A percentile compares a stretch with the other conserved stretches of the same genome.
Evolutionary conservation across 2,888 invertebrate genomes (phyloP).

Genomic region (Dryococelus australis): DNA sequence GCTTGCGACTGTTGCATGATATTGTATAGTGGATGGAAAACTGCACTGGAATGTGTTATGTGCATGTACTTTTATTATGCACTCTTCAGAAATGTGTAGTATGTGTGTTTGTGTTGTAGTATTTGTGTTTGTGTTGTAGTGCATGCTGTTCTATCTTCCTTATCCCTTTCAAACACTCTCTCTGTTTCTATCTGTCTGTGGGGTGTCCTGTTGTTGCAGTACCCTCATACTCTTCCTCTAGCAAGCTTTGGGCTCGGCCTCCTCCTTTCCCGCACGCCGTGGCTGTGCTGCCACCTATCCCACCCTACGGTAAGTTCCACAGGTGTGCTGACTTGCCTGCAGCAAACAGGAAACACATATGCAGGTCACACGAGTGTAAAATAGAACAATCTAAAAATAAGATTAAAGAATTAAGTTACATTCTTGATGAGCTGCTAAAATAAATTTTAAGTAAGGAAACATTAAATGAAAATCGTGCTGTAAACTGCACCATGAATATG

Average conservation of each 20-base stretch:
- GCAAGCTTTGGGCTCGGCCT: constrained; percentile 42
- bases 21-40: background rate
- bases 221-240: constrained; percentile 37
- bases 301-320: constrained; percentile 53
- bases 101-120: background rate
- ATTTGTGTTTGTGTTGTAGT: background rate
- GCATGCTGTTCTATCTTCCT: background rate
- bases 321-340: background rate
- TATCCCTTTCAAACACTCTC: background rate
- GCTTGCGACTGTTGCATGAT: constrained; percentile 8
- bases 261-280: constrained; percentile 57
- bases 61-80: background rate
- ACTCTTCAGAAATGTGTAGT: background rate
- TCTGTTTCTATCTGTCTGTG: constrained; percentile 37
- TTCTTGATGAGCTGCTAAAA: background rate
- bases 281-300: constrained; percentile 68
- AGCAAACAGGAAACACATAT: background rate
- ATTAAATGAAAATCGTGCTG: too few relatives aligned
- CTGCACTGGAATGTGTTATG: background rate
- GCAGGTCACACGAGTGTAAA: background rate
- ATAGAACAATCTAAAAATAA: background rate
- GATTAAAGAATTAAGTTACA: background rate
- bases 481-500: too few relatives aligned
- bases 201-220: constrained; percentile 39
- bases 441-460: background rate